Percentiles rank a stretch among this genome's conserved stretches.
phyloP scores from a whole-genome alignment of 2,113 vertebrate species.

The Clinocottus analis region DNA sequence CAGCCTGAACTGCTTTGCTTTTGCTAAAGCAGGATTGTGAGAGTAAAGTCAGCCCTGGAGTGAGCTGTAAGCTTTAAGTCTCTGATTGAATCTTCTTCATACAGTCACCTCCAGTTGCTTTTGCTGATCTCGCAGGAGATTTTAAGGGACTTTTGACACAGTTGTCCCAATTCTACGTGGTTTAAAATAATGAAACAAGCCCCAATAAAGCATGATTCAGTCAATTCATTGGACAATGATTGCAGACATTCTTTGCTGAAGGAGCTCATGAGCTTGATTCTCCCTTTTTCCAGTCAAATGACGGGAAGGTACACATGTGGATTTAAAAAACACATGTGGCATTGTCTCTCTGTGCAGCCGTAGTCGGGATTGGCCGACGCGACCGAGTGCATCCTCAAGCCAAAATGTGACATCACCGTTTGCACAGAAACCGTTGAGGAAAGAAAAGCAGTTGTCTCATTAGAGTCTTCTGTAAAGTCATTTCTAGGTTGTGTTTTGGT shows the following conservation, averaged over 20 bases:
- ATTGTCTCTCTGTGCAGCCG: slow-evolving; percentile 9
- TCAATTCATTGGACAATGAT: not conserved
- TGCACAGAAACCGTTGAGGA: slow-evolving; percentile 5
- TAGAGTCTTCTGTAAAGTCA: slow-evolving; percentile 11
- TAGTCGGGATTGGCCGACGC: not conserved
- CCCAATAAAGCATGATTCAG: not conserved
- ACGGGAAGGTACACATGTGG: slow-evolving; percentile 35
- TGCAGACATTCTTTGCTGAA: not conserved
- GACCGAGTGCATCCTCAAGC: slow-evolving; percentile 4
- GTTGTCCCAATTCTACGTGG: not conserved
- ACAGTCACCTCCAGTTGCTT: not conserved
- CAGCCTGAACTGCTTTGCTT: not conserved
- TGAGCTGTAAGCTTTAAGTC: slow-evolving; percentile 21
- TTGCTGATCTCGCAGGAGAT: not conserved
- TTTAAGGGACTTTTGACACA: not conserved
- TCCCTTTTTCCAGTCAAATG: slow-evolving; percentile 50
- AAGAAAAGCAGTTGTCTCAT: not conserved
- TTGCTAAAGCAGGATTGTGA: slow-evolving; percentile 7
- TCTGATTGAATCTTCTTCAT: slow-evolving; percentile 12
- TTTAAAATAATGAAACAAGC: slow-evolving; percentile 21
- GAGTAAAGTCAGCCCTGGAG: not conserved
- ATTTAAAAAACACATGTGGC: not conserved
- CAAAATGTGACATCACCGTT: slow-evolving; percentile 46
- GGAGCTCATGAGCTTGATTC: slow-evolving; percentile 30
- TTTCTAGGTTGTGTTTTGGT: not conserved